Evolutionary conservation across 2,797 vertebrate species (phyloP), one percentile per base, ranked within the genome.

Genomic region (Rousettus madagascariensis): DNA sequence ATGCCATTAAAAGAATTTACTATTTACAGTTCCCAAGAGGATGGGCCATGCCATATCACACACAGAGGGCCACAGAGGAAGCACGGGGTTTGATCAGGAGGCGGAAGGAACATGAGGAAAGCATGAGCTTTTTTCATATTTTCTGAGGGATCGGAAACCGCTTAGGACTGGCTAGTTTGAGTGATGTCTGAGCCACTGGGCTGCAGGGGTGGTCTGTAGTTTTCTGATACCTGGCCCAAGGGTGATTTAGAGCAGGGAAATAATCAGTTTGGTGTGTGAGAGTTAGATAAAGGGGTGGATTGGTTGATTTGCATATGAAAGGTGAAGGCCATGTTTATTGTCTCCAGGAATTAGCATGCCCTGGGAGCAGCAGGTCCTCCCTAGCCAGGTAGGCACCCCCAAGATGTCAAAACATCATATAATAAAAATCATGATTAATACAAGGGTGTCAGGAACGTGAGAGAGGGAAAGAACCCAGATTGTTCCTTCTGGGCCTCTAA

Each of bases 381-480:
- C 8, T 28, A 19, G 26, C 55, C 61, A 41, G 79, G 9, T 20
- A 3, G 28, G 43, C 4, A 30, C 16, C 38, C 28, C 38, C 22
- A 20, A 82, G 53, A 65, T 90, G 46, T 65, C 75, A 30, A 68
- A 78, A 63, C 55, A 66, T 84, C 66, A n/a, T 66, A 80, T 55
- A 51, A n/a, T 86, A 85, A 82, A 63, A 49, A 1, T 49, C 13
- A 41, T 8, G 22, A 17, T 71, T 28, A 61, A 49, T 51, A 24
- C 24, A 30, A 15, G 22, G n/a, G 41, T n/a, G 51, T 53, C 15
- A 49, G 89, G 72, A 72, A 41, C 0, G 0, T 15, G 24, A 66
- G 75, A 49, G 4, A 83, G 49, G 46, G 26, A 91, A 59, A 13
- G 49, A 59, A 30, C 51, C 26, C 49, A 49, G 69, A 28, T n/a